Evolutionary conservation across 2,113 vertebrate species (phyloP).

Genomic region (Aix galericulata): DNA sequence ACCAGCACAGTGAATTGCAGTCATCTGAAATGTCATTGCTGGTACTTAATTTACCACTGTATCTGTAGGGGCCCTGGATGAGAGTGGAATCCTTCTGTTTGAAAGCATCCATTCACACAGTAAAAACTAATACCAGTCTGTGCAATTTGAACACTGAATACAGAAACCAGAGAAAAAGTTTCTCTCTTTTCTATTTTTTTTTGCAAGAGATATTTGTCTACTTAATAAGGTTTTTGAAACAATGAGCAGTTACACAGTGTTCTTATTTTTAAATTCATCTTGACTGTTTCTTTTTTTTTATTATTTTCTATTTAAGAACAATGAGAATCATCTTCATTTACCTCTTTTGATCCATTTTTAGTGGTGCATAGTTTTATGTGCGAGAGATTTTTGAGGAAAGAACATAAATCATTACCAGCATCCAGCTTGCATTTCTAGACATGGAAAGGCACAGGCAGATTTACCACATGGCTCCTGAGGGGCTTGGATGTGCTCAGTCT

Average conservation of each 20-base stretch:
- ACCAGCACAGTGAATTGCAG: not conserved
- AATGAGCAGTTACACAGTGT: not conserved
- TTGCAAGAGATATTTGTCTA: not conserved
- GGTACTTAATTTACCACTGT: not conserved
- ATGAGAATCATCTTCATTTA: not conserved
- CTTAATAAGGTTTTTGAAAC: not conserved
- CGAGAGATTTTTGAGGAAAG: not conserved
- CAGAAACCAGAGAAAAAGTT: not conserved
- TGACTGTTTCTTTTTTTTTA: not conserved
- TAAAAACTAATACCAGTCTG: not conserved
- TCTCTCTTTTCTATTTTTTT: not conserved
- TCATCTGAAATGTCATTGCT: not conserved
- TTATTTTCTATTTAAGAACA: not conserved
- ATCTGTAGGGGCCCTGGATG: not conserved
- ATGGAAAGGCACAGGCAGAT: not conserved
- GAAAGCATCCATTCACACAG: not conserved
- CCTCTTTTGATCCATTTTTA: not conserved
- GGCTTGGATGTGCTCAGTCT: fast-evolving
- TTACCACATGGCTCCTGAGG: not conserved
- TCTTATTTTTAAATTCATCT: not conserved
- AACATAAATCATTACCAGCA: not conserved
- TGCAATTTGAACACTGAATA: not conserved
- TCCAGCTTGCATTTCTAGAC: not conserved
- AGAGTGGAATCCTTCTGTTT: not conserved
- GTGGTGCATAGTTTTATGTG: not conserved